Conservation (phyloP, 1,140 invertebrate species). For the Alviniconcha marisindica region DNA sequence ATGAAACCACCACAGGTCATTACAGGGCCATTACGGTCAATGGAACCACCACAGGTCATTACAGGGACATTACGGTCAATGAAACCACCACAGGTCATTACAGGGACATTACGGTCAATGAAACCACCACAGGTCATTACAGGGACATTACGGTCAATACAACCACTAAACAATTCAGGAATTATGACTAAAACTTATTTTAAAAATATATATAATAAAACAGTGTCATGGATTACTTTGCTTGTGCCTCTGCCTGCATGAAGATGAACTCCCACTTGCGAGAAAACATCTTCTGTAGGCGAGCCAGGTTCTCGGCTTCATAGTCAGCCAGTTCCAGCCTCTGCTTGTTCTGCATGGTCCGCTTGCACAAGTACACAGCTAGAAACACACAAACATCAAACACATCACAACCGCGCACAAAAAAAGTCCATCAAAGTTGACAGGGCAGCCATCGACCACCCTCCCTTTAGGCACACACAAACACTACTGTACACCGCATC, state of each 20-base stretch:
- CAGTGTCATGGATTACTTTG: constrained; percentile 77
- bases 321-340: constrained; percentile 97
- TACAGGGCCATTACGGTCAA: too few relatives aligned
- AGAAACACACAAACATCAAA: constrained; percentile 65
- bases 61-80: too few relatives aligned
- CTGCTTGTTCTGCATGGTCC: constrained; percentile 99
- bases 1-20: too few relatives aligned
- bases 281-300: constrained; percentile 99
- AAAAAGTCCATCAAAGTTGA: background rate
- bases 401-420: background rate
- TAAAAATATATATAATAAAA: background rate
- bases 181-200: too few relatives aligned
- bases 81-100: too few relatives aligned
- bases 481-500: too few relatives aligned
- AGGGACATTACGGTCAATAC: too few relatives aligned
- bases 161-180: too few relatives aligned
- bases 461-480: background rate
- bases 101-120: too few relatives aligned
- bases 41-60: too few relatives aligned
- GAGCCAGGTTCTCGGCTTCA: constrained; percentile 97
- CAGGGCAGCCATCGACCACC: background rate
- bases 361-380: constrained; percentile 99
- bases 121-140: too few relatives aligned
- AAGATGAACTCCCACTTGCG: constrained; percentile 99
- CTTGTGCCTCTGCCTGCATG: constrained; percentile 90